Conservation (phyloP, 1,140 invertebrate genomes). For the Drosophila lowei region DNA sequence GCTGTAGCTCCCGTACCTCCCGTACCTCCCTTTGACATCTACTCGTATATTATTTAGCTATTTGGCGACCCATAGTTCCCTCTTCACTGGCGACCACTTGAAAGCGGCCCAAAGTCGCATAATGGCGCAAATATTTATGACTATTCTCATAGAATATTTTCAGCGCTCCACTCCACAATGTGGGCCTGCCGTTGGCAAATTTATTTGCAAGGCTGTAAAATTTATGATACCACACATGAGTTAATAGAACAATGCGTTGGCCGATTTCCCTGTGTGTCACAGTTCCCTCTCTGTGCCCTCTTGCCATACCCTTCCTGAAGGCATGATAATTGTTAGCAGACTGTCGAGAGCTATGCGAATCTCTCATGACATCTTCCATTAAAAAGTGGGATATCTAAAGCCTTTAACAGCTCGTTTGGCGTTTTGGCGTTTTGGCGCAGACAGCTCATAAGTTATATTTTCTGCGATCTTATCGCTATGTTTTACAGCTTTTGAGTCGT, state of each 20-base stretch:
- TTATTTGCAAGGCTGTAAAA: slow-evolving; percentile 75
- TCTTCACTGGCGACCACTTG: slow-evolving; percentile 47
- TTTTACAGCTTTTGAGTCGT: too few species aligned
- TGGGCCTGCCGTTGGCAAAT: slow-evolving; percentile 21
- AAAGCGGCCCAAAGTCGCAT: slow-evolving; percentile 59
- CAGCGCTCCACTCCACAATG: neutral
- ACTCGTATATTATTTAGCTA: slow-evolving; percentile 65
- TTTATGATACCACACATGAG: slow-evolving; percentile 73
- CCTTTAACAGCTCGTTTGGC: too few species aligned
- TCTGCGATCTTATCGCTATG: too few species aligned
- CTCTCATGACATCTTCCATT: too few species aligned
- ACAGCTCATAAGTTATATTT: too few species aligned
- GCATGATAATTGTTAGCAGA: too few species aligned
- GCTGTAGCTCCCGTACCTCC: neutral
- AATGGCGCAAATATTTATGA: slow-evolving; percentile 76
- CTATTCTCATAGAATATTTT: slow-evolving; percentile 58
- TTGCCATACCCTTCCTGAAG: too few species aligned
- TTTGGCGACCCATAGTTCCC: slow-evolving; percentile 43
- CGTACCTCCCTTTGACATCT: slow-evolving; percentile 1
- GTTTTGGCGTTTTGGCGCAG: too few species aligned
- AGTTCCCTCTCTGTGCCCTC: too few species aligned
- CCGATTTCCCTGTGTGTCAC: slow-evolving; percentile 1
- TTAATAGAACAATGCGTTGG: slow-evolving; percentile 73
- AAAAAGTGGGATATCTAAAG: too few species aligned
- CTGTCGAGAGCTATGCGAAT: neutral